A percentile compares a stretch with the other conserved stretches of the same genome.
Evolutionary conservation across 2,888 invertebrate genomes (phyloP).

Genomic region (Ditylenchus weischeri): DNA sequence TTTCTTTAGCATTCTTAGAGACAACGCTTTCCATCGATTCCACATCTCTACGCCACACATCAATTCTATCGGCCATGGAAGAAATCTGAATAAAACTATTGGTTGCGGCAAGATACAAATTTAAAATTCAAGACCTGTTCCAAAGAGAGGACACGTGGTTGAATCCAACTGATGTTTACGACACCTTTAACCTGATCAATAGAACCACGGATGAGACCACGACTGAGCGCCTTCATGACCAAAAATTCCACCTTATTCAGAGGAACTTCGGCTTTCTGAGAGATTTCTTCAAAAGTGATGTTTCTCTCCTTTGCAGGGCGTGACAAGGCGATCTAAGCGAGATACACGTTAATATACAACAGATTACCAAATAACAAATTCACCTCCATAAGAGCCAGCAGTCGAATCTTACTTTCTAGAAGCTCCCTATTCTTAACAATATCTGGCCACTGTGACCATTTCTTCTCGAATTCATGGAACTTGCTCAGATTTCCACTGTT

Average conservation of each 20-base stretch:
- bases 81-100: slow-evolving; percentile 65
- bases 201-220: slow-evolving; percentile 79
- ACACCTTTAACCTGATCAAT: slow-evolving; percentile 65
- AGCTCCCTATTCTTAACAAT: slow-evolving; percentile 47
- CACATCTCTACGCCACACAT: slow-evolving; percentile 74
- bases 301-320: slow-evolving; percentile 81
- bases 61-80: slow-evolving; percentile 71
- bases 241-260: slow-evolving; percentile 73
- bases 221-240: slow-evolving; percentile 94
- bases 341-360: neutral
- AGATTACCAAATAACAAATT: slow-evolving; percentile 12
- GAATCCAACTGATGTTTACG: slow-evolving; percentile 80
- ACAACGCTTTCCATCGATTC: slow-evolving; percentile 72
- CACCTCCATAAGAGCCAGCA: slow-evolving; percentile 89
- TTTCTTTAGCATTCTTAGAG: slow-evolving; percentile 75
- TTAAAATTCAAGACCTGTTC: slow-evolving; percentile 67
- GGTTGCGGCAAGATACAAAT: no score
- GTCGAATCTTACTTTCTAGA: slow-evolving; percentile 78
- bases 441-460: slow-evolving; percentile 60
- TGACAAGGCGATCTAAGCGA: slow-evolving; percentile 84
- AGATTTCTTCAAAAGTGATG: slow-evolving; percentile 84
- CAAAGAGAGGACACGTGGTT: slow-evolving; percentile 75
- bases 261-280: slow-evolving; percentile 78
- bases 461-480: slow-evolving; percentile 70
- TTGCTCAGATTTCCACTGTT: slow-evolving; percentile 78